Percentiles rank a stretch among this genome's conserved stretches.
These are phyloP conservation scores for Aporrectodea caliginosa DNA, from an alignment of 1,140 invertebrate genomes.

Conservation along the genomic window DNA sequence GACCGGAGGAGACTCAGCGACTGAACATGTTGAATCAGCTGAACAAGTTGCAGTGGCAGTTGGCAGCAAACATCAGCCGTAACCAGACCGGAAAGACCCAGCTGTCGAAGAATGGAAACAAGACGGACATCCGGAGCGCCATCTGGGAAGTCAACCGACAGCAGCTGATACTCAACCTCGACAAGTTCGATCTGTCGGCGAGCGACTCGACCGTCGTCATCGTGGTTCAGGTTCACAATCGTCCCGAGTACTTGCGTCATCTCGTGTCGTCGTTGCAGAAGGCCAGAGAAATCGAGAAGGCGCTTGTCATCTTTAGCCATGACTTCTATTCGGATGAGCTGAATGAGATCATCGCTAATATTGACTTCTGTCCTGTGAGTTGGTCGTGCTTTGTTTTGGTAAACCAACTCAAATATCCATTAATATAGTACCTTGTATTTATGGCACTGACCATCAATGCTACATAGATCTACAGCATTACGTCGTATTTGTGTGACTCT, in stretches of 20 bases:
- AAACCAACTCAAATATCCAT: too few species aligned
- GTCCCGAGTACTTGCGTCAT: slow-evolving; percentile 85
- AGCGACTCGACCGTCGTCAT: not conserved
- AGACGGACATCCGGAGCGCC: not conserved
- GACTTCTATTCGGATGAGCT: slow-evolving; percentile 89
- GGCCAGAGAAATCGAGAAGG: slow-evolving; percentile 79
- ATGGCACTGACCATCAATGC: too few species aligned
- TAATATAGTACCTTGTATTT: too few species aligned
- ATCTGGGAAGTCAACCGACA: not conserved
- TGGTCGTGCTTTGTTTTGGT: too few species aligned
- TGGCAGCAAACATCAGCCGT: not conserved
- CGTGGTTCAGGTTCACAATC: slow-evolving; percentile 75
- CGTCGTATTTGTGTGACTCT: too few species aligned
- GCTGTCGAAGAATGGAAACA: not conserved
- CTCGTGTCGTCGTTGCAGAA: slow-evolving; percentile 85
- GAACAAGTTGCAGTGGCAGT: not conserved
- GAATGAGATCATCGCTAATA: slow-evolving; percentile 80
- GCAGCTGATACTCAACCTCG: not conserved
- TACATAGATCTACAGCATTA: too few species aligned
- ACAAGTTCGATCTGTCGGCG: not conserved
- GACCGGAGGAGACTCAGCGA: not conserved
- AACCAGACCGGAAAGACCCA: not conserved
- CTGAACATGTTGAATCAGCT: not conserved
- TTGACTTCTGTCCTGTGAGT: slow-evolving; percentile 67
- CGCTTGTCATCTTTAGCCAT: slow-evolving; percentile 89